Percentiles rank a stretch among this genome's conserved stretches.
Evolutionary conservation across 2,888 invertebrate genomes (phyloP).

Genomic region (Calephelis perditalis): DNA sequence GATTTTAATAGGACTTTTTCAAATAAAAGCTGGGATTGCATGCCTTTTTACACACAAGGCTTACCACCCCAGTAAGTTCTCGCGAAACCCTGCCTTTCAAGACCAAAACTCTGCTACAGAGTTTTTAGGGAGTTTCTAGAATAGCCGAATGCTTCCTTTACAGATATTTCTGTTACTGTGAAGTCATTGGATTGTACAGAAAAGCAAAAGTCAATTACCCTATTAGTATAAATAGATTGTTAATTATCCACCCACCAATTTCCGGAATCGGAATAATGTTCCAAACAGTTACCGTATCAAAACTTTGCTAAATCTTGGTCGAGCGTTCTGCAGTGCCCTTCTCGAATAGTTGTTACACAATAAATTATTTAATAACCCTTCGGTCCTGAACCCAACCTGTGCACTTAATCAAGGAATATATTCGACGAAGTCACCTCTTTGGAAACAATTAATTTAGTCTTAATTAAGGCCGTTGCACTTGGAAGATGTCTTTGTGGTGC

Average conservation of each 20-base stretch:
- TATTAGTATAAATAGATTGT: neutral
- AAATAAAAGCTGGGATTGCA: no score
- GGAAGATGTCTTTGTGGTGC: slow-evolving; percentile 38
- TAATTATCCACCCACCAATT: neutral
- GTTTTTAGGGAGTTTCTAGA: no score
- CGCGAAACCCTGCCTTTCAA: no score
- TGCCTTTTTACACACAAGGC: no score
- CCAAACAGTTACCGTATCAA: slow-evolving; percentile 6
- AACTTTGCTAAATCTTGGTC: slow-evolving; percentile 54
- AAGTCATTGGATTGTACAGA: no score
- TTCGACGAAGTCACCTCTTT: slow-evolving; percentile 63
- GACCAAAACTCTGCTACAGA: no score
- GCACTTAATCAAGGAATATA: slow-evolving; percentile 68
- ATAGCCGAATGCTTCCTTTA: no score
- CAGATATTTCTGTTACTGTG: no score
- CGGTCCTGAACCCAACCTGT: slow-evolving; percentile 52
- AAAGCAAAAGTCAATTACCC: no score
- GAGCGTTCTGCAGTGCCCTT: slow-evolving; percentile 56
- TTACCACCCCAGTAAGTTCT: no score
- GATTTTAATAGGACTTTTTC: no score
- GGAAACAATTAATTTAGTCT: slow-evolving; percentile 65
- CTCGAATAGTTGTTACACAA: slow-evolving; percentile 67
- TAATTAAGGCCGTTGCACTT: slow-evolving; percentile 46
- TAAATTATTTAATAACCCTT: slow-evolving; percentile 74
- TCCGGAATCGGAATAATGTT: slow-evolving; percentile 25